Percentiles rank a stretch among this genome's conserved stretches.
These are phyloP conservation scores for Chloromyia formosa DNA, from an alignment of 2,888 invertebrate species.

Conservation along the genomic window DNA sequence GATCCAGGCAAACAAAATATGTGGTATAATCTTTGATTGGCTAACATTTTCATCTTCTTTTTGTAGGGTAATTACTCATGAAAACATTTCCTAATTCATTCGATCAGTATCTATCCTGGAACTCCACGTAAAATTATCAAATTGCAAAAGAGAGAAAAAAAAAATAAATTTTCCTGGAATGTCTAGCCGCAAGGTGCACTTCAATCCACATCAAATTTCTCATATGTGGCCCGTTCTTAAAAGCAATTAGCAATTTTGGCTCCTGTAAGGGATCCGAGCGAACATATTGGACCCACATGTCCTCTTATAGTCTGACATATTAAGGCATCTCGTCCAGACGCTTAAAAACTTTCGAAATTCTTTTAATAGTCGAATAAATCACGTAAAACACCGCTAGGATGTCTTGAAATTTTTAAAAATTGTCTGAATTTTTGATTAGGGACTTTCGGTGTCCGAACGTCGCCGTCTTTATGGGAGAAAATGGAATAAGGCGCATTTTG, in stretches of 20 bases:
- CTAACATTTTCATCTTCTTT: too few species aligned
- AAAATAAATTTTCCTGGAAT: too few species aligned
- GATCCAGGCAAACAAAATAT: too few species aligned
- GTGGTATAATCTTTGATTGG: too few species aligned
- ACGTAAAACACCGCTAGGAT: slow-evolving; percentile 15
- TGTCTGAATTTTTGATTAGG: slow-evolving; percentile 38
- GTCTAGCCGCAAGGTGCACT: too few species aligned
- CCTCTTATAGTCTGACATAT: not conserved
- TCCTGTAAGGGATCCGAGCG: not conserved
- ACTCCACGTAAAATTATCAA: too few species aligned
- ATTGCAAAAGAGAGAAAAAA: too few species aligned
- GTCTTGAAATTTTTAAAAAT: slow-evolving; percentile 31
- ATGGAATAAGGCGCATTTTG: not conserved
- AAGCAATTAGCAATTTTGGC: slow-evolving; percentile 19
- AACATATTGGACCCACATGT: slow-evolving; percentile 6
- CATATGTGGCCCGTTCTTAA: not conserved
- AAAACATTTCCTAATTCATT: too few species aligned
- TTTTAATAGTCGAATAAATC: slow-evolving; percentile 43
- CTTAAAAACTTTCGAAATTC: slow-evolving; percentile 31
- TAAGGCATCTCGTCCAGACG: slow-evolving; percentile 33
- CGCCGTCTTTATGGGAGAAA: not conserved
- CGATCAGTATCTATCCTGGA: too few species aligned
- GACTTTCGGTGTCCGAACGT: not conserved
- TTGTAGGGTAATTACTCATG: too few species aligned
- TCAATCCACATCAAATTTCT: too few species aligned